Percentiles rank a stretch among this genome's conserved stretches.
Evolutionary conservation across 2,113 vertebrate species (phyloP).

Genomic region (Hippocampus comes): DNA sequence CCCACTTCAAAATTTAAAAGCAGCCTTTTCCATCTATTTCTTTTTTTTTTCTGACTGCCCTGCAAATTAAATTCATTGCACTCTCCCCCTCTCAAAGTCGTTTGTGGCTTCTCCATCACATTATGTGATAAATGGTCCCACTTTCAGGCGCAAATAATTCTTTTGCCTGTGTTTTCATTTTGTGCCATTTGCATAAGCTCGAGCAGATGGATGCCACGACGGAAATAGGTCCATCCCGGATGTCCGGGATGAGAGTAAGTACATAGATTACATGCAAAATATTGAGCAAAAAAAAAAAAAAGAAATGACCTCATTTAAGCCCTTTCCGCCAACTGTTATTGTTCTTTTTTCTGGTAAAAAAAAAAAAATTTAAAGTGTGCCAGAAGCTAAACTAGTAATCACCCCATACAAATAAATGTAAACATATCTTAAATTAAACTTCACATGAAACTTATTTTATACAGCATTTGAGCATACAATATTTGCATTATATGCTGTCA

Average conservation of each 20-base stretch:
- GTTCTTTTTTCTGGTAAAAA: no score
- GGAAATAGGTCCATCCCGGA: constrained; percentile 40
- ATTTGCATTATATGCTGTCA: constrained; percentile 1
- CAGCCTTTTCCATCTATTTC: constrained; percentile 16
- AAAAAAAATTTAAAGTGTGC: background rate
- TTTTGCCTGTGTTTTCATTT: constrained; percentile 51
- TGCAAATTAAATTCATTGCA: constrained; percentile 57
- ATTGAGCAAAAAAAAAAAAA: constrained; percentile 12
- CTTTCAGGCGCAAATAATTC: constrained; percentile 49
- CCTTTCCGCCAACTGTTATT: background rate
- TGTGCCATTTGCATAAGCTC: constrained; percentile 51
- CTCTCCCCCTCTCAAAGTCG: constrained; percentile 52
- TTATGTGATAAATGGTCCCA: constrained; percentile 51
- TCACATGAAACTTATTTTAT: background rate
- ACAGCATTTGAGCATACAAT: background rate
- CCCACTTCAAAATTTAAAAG: constrained; percentile 50
- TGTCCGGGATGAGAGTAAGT: constrained; percentile 14
- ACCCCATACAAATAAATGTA: background rate
- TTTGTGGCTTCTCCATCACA: constrained; percentile 50
- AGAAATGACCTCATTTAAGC: background rate
- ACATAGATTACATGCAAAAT: constrained; percentile 28
- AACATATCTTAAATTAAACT: no score
- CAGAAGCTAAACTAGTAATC: background rate
- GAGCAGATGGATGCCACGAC: constrained; percentile 43
- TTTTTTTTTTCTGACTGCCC: constrained; percentile 34